A percentile compares a stretch with the other conserved stretches of the same genome.
Conservation (phyloP, 2,797 vertebrate genomes). For the Philypnodon macrostomus region DNA sequence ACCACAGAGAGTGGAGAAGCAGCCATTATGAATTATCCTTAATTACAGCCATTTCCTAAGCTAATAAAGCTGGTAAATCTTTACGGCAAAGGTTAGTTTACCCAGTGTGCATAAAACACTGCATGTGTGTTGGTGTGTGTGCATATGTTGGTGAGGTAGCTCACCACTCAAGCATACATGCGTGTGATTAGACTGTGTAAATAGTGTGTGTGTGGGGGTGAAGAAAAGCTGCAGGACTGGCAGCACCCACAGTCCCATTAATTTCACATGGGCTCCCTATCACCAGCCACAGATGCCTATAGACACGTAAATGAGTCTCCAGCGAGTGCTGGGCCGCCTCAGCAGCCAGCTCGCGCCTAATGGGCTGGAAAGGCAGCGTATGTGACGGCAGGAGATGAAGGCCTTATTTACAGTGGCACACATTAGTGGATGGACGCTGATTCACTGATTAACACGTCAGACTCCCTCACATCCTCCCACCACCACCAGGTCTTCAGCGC, state of each 20-base stretch:
- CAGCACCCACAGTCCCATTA: conserved; percentile 87
- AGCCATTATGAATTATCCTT: conserved; percentile 98
- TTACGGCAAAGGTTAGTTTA: conserved; percentile 96
- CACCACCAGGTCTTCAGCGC: conserved; percentile 15
- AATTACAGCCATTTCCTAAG: conserved; percentile 97
- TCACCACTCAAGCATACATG: conserved; percentile 57
- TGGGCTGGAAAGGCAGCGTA: conserved; percentile 94
- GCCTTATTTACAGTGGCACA: conserved; percentile 93
- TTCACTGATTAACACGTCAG: conserved; percentile 82
- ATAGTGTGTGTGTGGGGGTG: conserved; percentile 29
- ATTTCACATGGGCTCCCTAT: conserved; percentile 98
- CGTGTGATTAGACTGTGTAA: conserved; percentile 58
- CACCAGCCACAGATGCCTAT: conserved; percentile 97
- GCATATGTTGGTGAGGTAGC: conserved; percentile 39
- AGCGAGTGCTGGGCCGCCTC: conserved; percentile 76
- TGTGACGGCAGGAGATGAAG: conserved; percentile 89
- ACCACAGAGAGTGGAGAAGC: conserved; percentile 84
- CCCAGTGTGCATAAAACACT: conserved; percentile 80
- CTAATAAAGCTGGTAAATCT: conserved; percentile 96
- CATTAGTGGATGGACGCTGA: conserved; percentile 78
- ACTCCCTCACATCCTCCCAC: conserved; percentile 24
- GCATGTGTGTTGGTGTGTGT: conserved; percentile 28
- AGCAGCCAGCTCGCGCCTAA: conserved; percentile 84
- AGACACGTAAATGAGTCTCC: conserved; percentile 97
- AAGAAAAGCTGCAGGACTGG: conserved; percentile 81